Conservation (phyloP, 2,888 invertebrate species). For the Papilio demoleus region DNA sequence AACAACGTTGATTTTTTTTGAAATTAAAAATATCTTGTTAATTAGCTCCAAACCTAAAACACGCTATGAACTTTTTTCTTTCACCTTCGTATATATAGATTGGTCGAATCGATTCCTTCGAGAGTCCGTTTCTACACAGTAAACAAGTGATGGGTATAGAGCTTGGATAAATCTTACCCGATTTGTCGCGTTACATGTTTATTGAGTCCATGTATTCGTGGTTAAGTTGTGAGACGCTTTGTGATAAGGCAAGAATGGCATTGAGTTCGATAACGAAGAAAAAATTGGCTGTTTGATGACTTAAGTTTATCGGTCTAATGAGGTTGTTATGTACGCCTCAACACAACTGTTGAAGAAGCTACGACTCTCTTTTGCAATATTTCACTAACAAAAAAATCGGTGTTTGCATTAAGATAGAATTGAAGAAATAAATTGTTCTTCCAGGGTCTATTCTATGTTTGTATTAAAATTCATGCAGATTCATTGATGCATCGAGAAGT, state of each 20-base stretch:
- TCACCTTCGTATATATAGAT: neutral
- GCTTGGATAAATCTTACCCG: neutral
- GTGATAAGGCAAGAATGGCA: neutral
- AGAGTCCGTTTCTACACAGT: constrained; percentile 13
- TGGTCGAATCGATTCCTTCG: neutral
- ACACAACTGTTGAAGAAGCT: constrained; percentile 1
- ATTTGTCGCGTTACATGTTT: neutral
- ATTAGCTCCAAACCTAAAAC: neutral
- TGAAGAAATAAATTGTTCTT: no score
- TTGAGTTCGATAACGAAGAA: neutral
- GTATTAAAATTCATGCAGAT: no score
- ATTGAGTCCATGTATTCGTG: neutral
- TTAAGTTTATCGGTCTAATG: constrained; percentile 1
- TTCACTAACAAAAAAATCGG: no score
- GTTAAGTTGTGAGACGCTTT: neutral
- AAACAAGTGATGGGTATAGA: constrained; percentile 10
- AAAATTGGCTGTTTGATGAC: neutral
- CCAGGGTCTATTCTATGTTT: no score
- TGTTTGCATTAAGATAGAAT: no score
- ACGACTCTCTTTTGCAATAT: no score
- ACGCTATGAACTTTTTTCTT: neutral
- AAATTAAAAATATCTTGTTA: neutral
- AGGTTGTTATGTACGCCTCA: neutral
- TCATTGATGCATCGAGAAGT: no score
- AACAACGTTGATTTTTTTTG: no score